Evolutionary conservation across 1,140 invertebrate species (phyloP).

Genomic region (Apis florea): DNA sequence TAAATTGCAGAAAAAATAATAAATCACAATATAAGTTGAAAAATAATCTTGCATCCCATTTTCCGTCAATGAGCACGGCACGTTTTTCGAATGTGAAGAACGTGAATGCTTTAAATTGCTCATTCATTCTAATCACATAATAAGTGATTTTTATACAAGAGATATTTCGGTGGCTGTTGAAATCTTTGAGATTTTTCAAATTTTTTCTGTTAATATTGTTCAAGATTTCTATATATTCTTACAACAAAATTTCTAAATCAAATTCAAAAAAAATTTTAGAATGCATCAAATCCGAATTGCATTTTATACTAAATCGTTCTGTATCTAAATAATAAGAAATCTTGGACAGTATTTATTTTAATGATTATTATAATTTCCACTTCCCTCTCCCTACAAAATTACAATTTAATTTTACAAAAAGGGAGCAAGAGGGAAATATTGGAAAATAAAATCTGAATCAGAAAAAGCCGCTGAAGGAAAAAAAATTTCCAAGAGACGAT

Average conservation of each 20-base stretch:
- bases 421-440: not conserved
- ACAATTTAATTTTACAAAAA: not conserved
- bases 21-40: not conserved
- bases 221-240: not conserved
- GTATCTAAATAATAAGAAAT: not conserved
- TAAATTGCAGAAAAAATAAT: not conserved
- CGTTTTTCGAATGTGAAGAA: not conserved
- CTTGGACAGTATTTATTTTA: not conserved
- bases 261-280: not conserved
- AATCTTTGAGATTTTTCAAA: not conserved
- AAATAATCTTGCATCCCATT: not conserved
- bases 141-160: slow-evolving; percentile 6
- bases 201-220: not conserved
- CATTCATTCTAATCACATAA: slow-evolving; percentile 3
- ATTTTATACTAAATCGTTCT: not conserved
- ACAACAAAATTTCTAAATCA: not conserved
- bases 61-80: slow-evolving; percentile 3
- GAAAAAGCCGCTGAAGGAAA: not conserved
- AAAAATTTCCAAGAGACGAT: not conserved
- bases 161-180: not conserved
- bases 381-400: not conserved
- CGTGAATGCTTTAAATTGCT: slow-evolving; percentile 7
- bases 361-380: not conserved
- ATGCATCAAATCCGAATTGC: not conserved
- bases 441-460: not conserved